Base-by-base conservation (phyloP, 2,888 invertebrate species). In the Agonopterix alstromeriana region DNA sequence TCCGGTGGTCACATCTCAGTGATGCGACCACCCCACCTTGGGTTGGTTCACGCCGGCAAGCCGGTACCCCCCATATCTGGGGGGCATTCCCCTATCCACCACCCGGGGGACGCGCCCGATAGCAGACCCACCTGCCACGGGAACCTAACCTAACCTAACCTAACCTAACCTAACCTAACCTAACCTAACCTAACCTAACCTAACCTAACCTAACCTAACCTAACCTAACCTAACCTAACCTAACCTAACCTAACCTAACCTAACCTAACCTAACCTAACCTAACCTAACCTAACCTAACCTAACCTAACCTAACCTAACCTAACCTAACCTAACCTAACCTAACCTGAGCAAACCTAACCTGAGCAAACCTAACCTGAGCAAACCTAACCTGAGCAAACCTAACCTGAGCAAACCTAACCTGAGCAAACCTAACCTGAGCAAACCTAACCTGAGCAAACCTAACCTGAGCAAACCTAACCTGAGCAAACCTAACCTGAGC, bases 131-230 rank as follows among this genome's bases (percentile, higher is more conserved):
- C n/a, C n/a, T n/a, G n/a, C n/a, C n/a, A n/a, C n/a, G n/a, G n/a
- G n/a, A 53, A 53, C 56, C 51, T 47, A 51, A 52, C 49, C 53
- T 51, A 49, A 52, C 50, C 50, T 48, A 52, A 54, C 53, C 56
- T 53, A 50, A 50, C 50, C 50, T 50, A 50, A 50, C 50, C 50
- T 50, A 54, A 56, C 56, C 56, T 54, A 54, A 52, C 56, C 54
- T 53, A 54, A 54, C 56, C 54, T 54, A 56, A 54, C 56, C 54
- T 53, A 56, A 56, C 56, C 56, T 56, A 56, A 56, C 56, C 50
- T 56, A 52, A 53, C 50, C 51, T 49, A 49, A 51, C 54, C 48
- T 50, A 50, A 50, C 50, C 50, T 50, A 50, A 50, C 50, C 48
- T 48, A 48, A 51, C 51, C 50, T 49, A 48, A 51, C 48, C 52